These are phyloP conservation scores for Eupithecia exiguata DNA, from an alignment of 2,888 invertebrate species.

Conservation along the genomic window DNA sequence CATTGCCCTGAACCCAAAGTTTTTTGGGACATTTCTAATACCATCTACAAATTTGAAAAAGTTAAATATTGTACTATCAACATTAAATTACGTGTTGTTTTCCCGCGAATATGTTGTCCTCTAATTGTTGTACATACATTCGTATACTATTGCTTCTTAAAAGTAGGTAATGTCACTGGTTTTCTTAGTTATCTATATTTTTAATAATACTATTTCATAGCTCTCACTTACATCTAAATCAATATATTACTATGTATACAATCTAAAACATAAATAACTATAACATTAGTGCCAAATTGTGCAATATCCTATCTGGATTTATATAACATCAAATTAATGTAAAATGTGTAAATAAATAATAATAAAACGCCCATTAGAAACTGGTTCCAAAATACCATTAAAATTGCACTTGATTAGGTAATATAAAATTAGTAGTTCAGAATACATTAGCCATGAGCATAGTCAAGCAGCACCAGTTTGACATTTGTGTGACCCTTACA, in stretches of 20 bases:
- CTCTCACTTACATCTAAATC: slow-evolving; percentile 31
- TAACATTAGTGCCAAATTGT: slow-evolving; percentile 47
- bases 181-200: slow-evolving; percentile 20
- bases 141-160: background rate
- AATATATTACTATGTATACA: slow-evolving; percentile 36
- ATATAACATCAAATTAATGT: slow-evolving; percentile 9
- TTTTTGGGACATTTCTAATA: background rate
- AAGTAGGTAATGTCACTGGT: slow-evolving; percentile 16
- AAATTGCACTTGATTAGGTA: slow-evolving; percentile 5
- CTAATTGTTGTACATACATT: background rate
- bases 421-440: background rate
- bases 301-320: slow-evolving; percentile 17
- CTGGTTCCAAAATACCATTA: slow-evolving; percentile 31
- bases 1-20: background rate
- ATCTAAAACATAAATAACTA: slow-evolving; percentile 36
- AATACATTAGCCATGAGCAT: background rate
- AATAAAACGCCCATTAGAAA: slow-evolving; percentile 14
- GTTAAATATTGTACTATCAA: background rate
- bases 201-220: slow-evolving; percentile 39
- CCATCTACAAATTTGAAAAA: background rate
- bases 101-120: background rate
- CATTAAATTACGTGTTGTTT: background rate
- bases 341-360: slow-evolving; percentile 11
- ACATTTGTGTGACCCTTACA: slow-evolving; percentile 2
- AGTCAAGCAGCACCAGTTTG: background rate